Base-by-base conservation (phyloP, 2,113 vertebrate genomes). In the Arvicanthis niloticus region DNA sequence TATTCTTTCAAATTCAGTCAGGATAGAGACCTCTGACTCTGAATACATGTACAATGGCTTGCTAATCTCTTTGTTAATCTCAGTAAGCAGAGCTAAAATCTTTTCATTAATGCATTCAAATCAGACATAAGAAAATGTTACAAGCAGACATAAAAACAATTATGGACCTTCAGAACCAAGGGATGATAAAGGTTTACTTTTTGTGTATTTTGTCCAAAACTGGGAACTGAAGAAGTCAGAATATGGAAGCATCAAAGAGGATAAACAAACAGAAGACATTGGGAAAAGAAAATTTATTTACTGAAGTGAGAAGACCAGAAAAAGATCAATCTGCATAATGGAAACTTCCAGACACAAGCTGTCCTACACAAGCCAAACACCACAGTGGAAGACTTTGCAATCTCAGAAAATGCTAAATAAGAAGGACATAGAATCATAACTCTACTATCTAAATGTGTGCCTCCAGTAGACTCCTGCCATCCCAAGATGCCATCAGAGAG, bases 401-500 rank as follows among this genome's bases (percentile, higher is more conserved):
- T 1, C 40, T 45, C 56, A n/a, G 34, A 58, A 92, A 73, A 70
- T 5, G 10, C 22, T 31, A 37, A 82, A 4, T 31, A 10, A 13
- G 15, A 17, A 24, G 9, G 6, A 19, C 45, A 4, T 19, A 45
- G 29, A 72, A 22, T 17, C 31, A 7, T 0, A 5, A 31, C 19
- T 53, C 11, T 42, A 29, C 13, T 68, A 10, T 37, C 16, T 51
- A 7, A 56, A 42, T 26, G 26, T 93, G 5, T 7, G 42, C 0
- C 34, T 29, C 3, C 4, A 24, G 45, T 16, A 8, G 21, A 13
- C 21, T 19, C 31, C 1, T 2, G 11, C 11, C 6, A 7, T 3
- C 40, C 3, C 19, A 80, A 51, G 34, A 56, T 73, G 2, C 15
- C 13, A 68, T 60, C 34, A 42, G 37, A 29, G 48, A 60, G 75